Evolutionary conservation across 2,888 invertebrate species (phyloP).

Genomic region (Campoletis raptor): DNA sequence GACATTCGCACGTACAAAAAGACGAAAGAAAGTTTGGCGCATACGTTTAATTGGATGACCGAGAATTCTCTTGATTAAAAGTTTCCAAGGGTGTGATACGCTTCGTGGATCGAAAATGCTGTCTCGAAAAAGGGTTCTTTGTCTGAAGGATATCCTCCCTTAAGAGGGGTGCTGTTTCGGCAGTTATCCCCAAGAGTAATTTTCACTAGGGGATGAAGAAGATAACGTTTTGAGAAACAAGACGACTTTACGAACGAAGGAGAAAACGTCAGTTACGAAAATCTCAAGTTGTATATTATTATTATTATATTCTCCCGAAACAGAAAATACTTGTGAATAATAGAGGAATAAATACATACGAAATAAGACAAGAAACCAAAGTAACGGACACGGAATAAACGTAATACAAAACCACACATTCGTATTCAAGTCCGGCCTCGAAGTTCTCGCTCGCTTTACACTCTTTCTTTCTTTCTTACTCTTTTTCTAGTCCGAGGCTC

Average conservation of each 20-base stretch:
- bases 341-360: slow-evolving; percentile 3
- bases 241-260: neutral
- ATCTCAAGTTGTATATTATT: neutral
- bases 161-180: slow-evolving; percentile 19
- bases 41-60: slow-evolving; percentile 32
- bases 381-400: slow-evolving; percentile 54
- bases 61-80: slow-evolving; percentile 53
- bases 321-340: neutral
- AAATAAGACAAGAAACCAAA: slow-evolving; percentile 43
- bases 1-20: neutral
- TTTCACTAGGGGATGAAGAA: slow-evolving; percentile 16
- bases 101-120: slow-evolving; percentile 13
- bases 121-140: slow-evolving; percentile 40
- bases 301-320: neutral
- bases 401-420: slow-evolving; percentile 35
- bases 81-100: slow-evolving; percentile 22
- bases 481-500: slow-evolving; percentile 76
- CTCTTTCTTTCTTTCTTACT: slow-evolving; percentile 65
- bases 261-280: slow-evolving; percentile 2
- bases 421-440: slow-evolving; percentile 48
- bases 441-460: slow-evolving; percentile 81
- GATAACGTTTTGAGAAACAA: slow-evolving; percentile 31
- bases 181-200: slow-evolving; percentile 38
- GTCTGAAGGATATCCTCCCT: slow-evolving; percentile 23
- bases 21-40: slow-evolving; percentile 7